Percentiles rank a stretch among this genome's conserved stretches.
These are phyloP conservation scores for Gambelia wislizenii DNA, from an alignment of 2,797 vertebrate genomes.

Conservation along the genomic window DNA sequence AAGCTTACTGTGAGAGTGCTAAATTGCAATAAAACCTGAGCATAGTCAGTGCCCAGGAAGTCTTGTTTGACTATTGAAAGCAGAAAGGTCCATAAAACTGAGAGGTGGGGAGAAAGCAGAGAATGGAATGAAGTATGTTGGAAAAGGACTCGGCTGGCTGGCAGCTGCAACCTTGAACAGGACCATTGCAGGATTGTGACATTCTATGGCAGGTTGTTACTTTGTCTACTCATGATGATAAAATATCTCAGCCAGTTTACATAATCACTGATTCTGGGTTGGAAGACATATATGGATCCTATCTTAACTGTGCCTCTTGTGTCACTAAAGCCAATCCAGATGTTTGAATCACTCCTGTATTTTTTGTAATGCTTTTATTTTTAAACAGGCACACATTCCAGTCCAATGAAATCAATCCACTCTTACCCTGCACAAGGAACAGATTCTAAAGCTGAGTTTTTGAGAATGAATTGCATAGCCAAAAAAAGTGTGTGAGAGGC, in stretches of 20 bases:
- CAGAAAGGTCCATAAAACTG: not conserved
- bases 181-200: not conserved
- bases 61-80: not conserved
- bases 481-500: not conserved
- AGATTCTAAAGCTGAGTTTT: not conserved
- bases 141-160: not conserved
- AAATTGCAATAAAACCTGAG: too few relatives aligned
- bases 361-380: not conserved
- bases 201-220: not conserved
- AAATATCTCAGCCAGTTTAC: not conserved
- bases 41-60: not conserved
- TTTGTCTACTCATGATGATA: not conserved
- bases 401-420: not conserved
- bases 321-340: not conserved
- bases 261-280: not conserved
- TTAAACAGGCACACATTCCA: constrained; percentile 22
- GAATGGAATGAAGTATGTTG: not conserved
- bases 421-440: not conserved
- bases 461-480: not conserved
- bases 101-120: too few relatives aligned
- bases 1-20: not conserved
- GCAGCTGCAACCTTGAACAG: not conserved
- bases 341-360: not conserved
- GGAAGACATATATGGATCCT: not conserved
- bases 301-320: not conserved